Conservation (phyloP, 1,140 invertebrate genomes). For the Stenopsyche tienmushanensis region DNA sequence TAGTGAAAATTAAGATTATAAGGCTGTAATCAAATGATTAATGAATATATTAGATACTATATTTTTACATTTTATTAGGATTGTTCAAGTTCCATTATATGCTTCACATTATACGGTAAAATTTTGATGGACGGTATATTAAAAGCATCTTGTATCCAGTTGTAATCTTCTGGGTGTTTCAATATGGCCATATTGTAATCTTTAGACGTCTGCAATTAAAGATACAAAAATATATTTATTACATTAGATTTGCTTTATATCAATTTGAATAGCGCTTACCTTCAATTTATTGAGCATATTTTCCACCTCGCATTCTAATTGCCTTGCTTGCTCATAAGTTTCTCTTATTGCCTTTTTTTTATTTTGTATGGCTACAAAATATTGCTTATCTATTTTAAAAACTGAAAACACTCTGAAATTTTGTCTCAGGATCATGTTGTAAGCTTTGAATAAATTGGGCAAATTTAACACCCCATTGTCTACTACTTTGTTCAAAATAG, state of each 20-base stretch:
- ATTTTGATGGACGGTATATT: too few species aligned
- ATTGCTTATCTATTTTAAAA: background rate
- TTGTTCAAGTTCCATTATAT: too few species aligned
- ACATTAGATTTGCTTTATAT: too few species aligned
- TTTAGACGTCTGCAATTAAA: too few species aligned
- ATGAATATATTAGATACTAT: too few species aligned
- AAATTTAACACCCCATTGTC: constrained; percentile 32
- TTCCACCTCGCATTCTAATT: background rate
- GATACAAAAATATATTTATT: too few species aligned
- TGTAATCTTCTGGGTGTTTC: background rate
- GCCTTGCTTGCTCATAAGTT: background rate
- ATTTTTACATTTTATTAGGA: too few species aligned
- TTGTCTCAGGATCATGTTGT: background rate
- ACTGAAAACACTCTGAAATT: background rate
- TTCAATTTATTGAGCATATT: background rate
- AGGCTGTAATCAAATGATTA: too few species aligned
- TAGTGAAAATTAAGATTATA: too few species aligned
- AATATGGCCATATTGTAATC: background rate
- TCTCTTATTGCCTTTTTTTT: background rate
- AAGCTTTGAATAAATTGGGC: constrained; percentile 33
- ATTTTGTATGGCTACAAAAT: background rate
- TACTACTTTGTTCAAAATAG: constrained; percentile 16
- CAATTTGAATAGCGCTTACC: too few species aligned
- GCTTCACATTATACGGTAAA: too few species aligned
- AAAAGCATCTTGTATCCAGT: constrained; percentile 1